phyloP scores from a whole-genome alignment of 2,888 invertebrate genomes.

The Epinotia nisella region DNA sequence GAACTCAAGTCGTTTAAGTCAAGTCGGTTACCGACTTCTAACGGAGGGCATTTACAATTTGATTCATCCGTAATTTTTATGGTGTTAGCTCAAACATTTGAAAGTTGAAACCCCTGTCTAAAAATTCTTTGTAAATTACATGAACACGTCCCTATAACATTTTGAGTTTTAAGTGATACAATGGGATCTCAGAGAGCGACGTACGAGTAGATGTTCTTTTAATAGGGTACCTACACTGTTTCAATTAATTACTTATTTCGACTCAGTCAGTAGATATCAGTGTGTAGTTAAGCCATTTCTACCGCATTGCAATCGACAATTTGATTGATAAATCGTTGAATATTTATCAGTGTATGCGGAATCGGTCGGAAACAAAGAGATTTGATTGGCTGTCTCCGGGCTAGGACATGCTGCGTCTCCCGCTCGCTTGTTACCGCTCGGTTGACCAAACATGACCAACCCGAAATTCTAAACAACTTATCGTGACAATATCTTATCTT shows the following conservation, averaged over 20 bases:
- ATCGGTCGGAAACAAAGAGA: constrained; percentile 42
- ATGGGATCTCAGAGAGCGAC: background rate
- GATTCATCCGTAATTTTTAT: too few species aligned
- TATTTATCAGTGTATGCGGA: constrained; percentile 32
- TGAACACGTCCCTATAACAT: background rate
- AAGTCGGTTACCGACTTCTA: too few species aligned
- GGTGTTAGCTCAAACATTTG: too few species aligned
- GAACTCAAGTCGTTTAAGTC: too few species aligned
- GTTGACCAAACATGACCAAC: constrained; percentile 36
- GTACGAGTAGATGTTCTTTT: background rate
- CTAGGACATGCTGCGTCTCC: constrained; percentile 32
- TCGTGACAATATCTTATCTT: background rate
- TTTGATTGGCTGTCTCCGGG: constrained; percentile 45
- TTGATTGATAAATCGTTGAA: constrained; percentile 33
- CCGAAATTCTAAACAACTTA: constrained; percentile 19
- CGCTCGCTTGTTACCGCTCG: constrained; percentile 35
- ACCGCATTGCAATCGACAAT: background rate
- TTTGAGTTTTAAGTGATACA: background rate
- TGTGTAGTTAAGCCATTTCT: background rate
- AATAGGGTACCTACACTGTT: background rate
- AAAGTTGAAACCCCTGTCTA: too few species aligned
- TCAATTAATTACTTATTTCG: background rate
- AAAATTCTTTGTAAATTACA: too few species aligned
- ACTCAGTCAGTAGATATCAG: too few species aligned
- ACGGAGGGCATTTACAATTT: too few species aligned